Percentiles rank a stretch among this genome's conserved stretches.
Evolutionary conservation across 2,888 invertebrate species (phyloP).

Genomic region (Drosophila pegasa): DNA sequence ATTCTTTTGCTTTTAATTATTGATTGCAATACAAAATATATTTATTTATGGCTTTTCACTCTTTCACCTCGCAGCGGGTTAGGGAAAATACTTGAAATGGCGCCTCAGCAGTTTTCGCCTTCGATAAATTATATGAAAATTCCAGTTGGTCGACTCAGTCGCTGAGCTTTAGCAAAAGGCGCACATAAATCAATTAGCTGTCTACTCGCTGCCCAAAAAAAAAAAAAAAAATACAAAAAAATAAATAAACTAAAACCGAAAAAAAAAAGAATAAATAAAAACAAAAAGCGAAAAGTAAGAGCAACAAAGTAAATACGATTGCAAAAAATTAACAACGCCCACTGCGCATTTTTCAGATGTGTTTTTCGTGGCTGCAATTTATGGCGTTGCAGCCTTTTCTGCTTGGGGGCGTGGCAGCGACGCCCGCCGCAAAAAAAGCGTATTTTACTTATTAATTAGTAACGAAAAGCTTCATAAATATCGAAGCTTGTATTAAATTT

Average conservation of each 20-base stretch:
- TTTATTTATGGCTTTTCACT: conserved; percentile 35
- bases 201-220: conserved; percentile 48
- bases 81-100: conserved; percentile 50
- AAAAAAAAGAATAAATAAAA: conserved; percentile 9
- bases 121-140: conserved; percentile 68
- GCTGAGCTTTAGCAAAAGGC: conserved; percentile 74
- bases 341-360: conserved; percentile 61
- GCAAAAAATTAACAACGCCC: conserved; percentile 73
- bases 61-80: conserved; percentile 41
- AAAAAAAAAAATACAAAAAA: background rate
- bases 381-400: conserved; percentile 62
- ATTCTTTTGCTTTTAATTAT: background rate
- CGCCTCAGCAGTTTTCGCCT: conserved; percentile 30
- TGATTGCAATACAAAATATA: background rate
- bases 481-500: conserved; percentile 60
- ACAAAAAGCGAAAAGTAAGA: conserved; percentile 37
- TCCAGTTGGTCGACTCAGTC: conserved; percentile 61
- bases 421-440: conserved; percentile 45
- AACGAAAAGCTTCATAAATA: conserved; percentile 68
- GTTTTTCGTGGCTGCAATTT: conserved; percentile 58
- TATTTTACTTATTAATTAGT: conserved; percentile 77
- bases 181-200: conserved; percentile 80
- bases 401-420: conserved; percentile 47
- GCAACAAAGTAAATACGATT: conserved; percentile 75
- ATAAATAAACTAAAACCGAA: conserved; percentile 16